Conservation (phyloP, 2,888 invertebrate species). For the Orthonevra nobilis region DNA sequence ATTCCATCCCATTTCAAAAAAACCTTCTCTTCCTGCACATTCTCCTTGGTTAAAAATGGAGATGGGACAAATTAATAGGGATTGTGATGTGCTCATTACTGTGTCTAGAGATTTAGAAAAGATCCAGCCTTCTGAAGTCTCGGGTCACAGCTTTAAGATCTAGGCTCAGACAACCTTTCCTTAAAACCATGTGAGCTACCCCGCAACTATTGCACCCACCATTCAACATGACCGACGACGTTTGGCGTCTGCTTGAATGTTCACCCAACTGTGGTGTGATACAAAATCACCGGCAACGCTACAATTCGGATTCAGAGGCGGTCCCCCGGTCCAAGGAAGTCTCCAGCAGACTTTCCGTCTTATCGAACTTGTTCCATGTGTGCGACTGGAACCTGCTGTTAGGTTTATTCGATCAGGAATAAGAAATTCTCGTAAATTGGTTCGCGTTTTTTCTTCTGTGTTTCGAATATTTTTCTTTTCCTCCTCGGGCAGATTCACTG, state of each 20-base stretch:
- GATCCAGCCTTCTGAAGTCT: too few relatives aligned
- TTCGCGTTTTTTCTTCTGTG: slow-evolving; percentile 33
- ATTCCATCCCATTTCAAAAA: too few relatives aligned
- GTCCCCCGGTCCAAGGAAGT: slow-evolving; percentile 58
- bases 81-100: too few relatives aligned
- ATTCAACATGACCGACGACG: background rate
- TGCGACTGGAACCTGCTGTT: slow-evolving; percentile 62
- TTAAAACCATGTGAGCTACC: background rate
- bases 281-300: slow-evolving; percentile 10
- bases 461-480: slow-evolving; percentile 8
- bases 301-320: slow-evolving; percentile 51
- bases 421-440: too few relatives aligned
- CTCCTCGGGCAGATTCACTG: slow-evolving; percentile 51
- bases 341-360: slow-evolving; percentile 51
- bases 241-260: background rate
- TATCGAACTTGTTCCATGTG: slow-evolving; percentile 46
- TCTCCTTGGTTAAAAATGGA: too few relatives aligned
- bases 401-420: slow-evolving; percentile 63
- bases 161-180: slow-evolving; percentile 1
- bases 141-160: too few relatives aligned
- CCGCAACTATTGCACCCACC: slow-evolving; percentile 32
- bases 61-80: too few relatives aligned
- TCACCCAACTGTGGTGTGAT: slow-evolving; percentile 50
- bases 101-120: too few relatives aligned
- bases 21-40: too few relatives aligned